These are phyloP conservation scores for Achatina immaculata DNA, from an alignment of 1,140 invertebrate species.

Conservation along the genomic window DNA sequence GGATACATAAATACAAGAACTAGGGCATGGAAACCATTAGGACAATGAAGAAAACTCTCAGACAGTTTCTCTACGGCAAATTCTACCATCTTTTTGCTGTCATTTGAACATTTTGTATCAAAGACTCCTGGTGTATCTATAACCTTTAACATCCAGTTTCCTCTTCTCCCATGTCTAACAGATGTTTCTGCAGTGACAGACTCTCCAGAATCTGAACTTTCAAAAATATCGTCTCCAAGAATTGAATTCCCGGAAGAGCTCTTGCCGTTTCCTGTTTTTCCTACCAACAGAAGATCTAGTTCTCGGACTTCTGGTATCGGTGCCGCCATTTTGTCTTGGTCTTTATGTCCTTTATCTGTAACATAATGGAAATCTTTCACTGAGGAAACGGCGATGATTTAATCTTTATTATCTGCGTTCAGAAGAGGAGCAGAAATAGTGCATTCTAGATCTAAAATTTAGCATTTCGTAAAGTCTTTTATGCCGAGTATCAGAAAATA, in stretches of 20 bases:
- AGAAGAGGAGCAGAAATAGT: too few species aligned
- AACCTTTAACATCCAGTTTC: background rate
- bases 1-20: background rate
- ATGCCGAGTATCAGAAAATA: too few species aligned
- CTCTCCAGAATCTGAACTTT: background rate
- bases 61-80: background rate
- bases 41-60: background rate
- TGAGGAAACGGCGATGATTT: background rate
- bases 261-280: too few species aligned
- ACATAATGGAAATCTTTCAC: background rate
- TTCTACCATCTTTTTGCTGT: background rate
- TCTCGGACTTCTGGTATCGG: background rate
- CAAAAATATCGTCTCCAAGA: background rate
- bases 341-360: too few species aligned
- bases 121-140: background rate
- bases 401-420: background rate
- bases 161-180: background rate
- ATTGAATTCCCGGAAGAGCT: background rate
- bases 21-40: background rate
- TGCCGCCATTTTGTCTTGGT: background rate
- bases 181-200: background rate
- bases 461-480: too few species aligned
- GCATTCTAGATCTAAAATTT: too few species aligned
- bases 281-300: too few species aligned
- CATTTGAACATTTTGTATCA: background rate